These are phyloP conservation scores for Hippocampus barbouri DNA, from an alignment of 2,113 vertebrate genomes.

Conservation along the genomic window DNA sequence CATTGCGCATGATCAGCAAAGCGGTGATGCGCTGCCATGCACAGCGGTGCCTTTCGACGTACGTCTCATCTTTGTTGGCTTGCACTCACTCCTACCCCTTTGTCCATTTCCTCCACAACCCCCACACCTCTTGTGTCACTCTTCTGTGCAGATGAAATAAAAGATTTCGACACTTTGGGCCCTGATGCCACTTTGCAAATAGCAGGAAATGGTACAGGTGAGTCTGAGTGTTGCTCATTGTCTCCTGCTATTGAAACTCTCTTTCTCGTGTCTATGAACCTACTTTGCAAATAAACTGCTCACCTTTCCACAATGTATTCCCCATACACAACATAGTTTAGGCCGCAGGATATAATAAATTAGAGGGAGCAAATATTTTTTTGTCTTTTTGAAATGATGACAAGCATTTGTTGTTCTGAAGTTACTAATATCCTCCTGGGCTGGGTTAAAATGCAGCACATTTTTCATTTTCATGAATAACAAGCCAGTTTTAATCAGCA, in stretches of 20 bases:
- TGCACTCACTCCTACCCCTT: conserved; percentile 25
- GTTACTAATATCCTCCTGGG: neutral
- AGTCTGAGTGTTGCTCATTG: conserved; percentile 40
- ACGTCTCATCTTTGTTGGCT: conserved; percentile 42
- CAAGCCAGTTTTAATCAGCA: neutral
- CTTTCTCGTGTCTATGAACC: neutral
- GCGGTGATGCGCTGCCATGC: conserved; percentile 61
- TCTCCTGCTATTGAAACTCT: neutral
- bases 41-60: conserved; percentile 56
- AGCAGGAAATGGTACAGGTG: conserved; percentile 93
- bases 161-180: conserved; percentile 94
- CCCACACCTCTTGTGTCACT: neutral
- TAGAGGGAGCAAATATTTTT: neutral
- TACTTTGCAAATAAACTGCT: neutral
- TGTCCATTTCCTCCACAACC: neutral
- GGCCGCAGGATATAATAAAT: neutral
- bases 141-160: conserved; percentile 89
- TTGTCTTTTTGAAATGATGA: neutral
- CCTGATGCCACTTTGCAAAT: conserved; percentile 85
- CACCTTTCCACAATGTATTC: neutral
- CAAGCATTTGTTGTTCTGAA: neutral
- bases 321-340: neutral
- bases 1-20: conserved; percentile 78
- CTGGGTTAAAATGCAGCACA: neutral
- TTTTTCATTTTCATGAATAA: neutral